phyloP scores from a whole-genome alignment of 2,888 invertebrate genomes.

The Thera obeliscata region DNA sequence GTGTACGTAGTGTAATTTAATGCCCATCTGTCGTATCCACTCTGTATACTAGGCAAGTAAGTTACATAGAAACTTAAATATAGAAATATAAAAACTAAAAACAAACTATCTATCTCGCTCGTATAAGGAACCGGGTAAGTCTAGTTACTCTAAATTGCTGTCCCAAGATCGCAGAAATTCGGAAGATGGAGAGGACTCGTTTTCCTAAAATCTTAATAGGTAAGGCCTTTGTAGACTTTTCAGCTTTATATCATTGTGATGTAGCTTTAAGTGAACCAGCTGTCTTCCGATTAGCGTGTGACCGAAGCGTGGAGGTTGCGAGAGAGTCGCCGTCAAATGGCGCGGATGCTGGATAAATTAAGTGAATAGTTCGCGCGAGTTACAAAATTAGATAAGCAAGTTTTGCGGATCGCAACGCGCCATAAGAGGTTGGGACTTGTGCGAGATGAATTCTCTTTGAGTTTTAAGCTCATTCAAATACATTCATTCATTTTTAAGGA shows the following conservation, averaged over 20 bases:
- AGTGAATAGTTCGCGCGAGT: slow-evolving; percentile 29
- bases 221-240: too few species aligned
- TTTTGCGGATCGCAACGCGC: slow-evolving; percentile 12
- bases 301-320: slow-evolving; percentile 5
- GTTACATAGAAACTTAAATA: too few species aligned
- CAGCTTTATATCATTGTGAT: not conserved
- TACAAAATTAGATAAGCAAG: slow-evolving; percentile 24
- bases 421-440: not conserved
- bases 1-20: too few species aligned
- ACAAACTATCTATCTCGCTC: not conserved
- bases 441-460: not conserved
- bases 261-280: not conserved
- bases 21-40: too few species aligned
- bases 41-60: too few species aligned
- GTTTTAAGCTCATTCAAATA: not conserved
- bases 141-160: too few species aligned
- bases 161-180: too few species aligned
- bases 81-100: too few species aligned
- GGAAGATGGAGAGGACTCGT: too few species aligned
- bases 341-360: slow-evolving; percentile 28
- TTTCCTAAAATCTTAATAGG: too few species aligned
- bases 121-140: too few species aligned
- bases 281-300: not conserved
- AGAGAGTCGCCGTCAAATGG: slow-evolving; percentile 27
- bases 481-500: too few species aligned